A percentile compares a stretch with the other conserved stretches of the same genome.
phyloP scores from a whole-genome alignment of 2,113 vertebrate genomes.

The Thryonomys swinderianus region DNA sequence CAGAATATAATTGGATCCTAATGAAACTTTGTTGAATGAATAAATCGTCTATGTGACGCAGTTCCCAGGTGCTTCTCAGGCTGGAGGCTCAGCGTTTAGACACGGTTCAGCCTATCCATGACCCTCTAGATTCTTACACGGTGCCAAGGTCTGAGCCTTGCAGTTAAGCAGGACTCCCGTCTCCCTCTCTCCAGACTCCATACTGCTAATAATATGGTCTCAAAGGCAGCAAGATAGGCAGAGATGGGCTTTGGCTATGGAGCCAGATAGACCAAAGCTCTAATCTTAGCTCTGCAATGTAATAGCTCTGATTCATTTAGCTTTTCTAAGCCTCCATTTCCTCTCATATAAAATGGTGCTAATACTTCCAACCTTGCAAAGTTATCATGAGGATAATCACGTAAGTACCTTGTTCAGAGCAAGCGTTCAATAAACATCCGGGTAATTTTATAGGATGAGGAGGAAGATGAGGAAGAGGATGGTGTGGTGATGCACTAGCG shows the following conservation, averaged over 20 bases:
- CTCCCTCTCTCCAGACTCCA: background rate
- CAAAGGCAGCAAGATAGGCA: background rate
- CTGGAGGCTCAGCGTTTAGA: background rate
- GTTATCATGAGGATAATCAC: background rate
- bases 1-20: background rate
- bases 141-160: background rate
- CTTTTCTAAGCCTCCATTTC: background rate
- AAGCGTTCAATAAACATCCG: background rate
- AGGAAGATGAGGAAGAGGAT: background rate
- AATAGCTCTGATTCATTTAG: background rate
- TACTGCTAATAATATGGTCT: background rate
- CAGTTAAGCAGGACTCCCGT: background rate
- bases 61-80: background rate
- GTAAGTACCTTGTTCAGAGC: background rate
- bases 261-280: background rate
- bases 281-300: background rate
- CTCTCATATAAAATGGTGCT: background rate
- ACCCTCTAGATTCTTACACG: background rate
- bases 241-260: background rate
- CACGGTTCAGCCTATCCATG: background rate
- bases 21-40: background rate
- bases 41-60: background rate
- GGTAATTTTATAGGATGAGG: background rate
- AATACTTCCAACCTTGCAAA: background rate
- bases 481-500: background rate